Percentiles rank a stretch among this genome's conserved stretches.
phyloP scores from a whole-genome alignment of 2,797 vertebrate species.

The Galaxias olidus region DNA sequence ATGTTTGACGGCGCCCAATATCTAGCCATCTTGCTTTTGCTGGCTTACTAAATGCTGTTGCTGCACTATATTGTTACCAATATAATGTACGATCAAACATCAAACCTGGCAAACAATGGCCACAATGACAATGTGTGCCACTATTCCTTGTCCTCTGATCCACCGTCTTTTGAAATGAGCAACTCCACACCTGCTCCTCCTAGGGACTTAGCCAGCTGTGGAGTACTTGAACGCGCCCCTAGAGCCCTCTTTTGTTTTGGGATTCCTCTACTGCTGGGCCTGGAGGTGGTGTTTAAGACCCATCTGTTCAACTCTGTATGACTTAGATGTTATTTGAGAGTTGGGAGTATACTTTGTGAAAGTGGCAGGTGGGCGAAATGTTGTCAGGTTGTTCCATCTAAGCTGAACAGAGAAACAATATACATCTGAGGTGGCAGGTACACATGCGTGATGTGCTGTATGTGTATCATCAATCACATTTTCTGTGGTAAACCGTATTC shows the following conservation, averaged over 20 bases:
- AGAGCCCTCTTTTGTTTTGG: conserved; percentile 60
- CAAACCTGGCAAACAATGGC: conserved; percentile 9
- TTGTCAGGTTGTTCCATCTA: too few species aligned
- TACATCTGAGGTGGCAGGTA: too few species aligned
- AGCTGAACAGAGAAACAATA: too few species aligned
- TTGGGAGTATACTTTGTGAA: too few species aligned
- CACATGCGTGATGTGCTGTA: too few species aligned
- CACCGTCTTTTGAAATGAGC: conserved; percentile 59
- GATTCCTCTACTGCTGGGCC: conserved; percentile 49
- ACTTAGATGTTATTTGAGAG: neutral
- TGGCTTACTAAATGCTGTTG: too few species aligned
- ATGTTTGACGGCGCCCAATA: too few species aligned
- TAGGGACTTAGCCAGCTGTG: conserved; percentile 39
- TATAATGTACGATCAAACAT: neutral
- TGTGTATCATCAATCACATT: too few species aligned
- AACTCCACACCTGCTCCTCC: conserved; percentile 66
- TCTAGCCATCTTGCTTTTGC: too few species aligned
- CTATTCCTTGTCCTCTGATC: conserved; percentile 64
- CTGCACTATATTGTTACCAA: neutral
- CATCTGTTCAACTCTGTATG: neutral
- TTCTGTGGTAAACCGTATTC: too few species aligned
- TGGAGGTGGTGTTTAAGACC: conserved; percentile 16
- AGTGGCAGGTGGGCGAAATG: too few species aligned
- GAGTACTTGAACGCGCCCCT: conserved; percentile 42
- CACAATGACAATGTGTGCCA: conserved; percentile 31